Evolutionary conservation across 2,888 invertebrate species (phyloP), one percentile per base, ranked within the genome.

Genomic region (Cheilosia vernalis): DNA sequence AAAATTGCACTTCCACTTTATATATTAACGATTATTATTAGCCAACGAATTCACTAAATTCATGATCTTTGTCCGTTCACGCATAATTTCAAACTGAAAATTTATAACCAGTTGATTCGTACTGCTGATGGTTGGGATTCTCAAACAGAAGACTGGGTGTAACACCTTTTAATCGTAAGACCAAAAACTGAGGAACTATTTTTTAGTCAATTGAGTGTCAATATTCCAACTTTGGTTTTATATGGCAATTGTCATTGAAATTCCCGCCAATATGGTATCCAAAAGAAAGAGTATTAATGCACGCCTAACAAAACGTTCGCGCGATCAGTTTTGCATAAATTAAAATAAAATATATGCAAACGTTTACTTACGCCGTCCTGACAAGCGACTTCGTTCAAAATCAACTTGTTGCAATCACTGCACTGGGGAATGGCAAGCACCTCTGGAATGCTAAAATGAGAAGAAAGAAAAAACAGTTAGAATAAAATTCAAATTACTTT

Each of bases 321-420:
- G 37, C 1, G 13, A 37, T 13, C 44, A 47, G 17, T 63, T 49
- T 44, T 13, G n/a, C 33, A 17, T 51, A 24, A 51, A 17, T 17
- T 17, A 47, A 51, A 15, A 13, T 1, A 24, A 51, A 21, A 51
- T 6, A 3, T 13, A 24, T 4, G 13, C 5, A 51, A 24, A 27
- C 24, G 21, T 24, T 24, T 73, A 84, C 84, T 80, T 64, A 84
- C 84, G 74, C 84, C 58, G 73, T 80, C 64, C 76, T 74, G 74
- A 84, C 80, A 84, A 80, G 84, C 64, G 74, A 80, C 69, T 74
- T 79, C 69, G 63, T 58, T 58, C 47, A 80, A 80, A 84, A 74
- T 84, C 84, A 84, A 80, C 84, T 84, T 80, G 79, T 74, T 69
- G 80, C 84, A 60, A 69, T 64, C 30, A 79, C 56, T 79, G 79